Base-by-base conservation (phyloP, 2,888 invertebrate species). In the Scotopteryx bipunctaria region DNA sequence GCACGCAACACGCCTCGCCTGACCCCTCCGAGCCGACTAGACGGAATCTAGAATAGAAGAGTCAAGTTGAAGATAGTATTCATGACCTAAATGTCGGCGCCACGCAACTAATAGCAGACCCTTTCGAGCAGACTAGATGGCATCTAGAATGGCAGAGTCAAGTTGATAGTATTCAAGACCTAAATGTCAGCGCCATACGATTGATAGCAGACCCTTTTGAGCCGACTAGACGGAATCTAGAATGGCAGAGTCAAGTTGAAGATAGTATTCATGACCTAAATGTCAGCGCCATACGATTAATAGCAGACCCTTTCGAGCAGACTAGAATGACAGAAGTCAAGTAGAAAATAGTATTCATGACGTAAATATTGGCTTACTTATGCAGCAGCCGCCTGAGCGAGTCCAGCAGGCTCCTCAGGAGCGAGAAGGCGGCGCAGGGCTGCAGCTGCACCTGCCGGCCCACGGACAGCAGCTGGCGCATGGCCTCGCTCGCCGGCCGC, bases 371-470 rank as follows among this genome's bases (percentile, higher is more conserved):
- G 90, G 59, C 68, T 61, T 2, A 87, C 89, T 76, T 86, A 53
- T 80, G 67, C 19, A 87, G 69, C 47, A 91, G 61, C 5, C 85
- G 66, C 3, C 83, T 27, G 2, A 90, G 58, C 1, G 83, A 78
- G 47, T 89, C 83, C 27, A 86, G 60, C 44, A 90, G 63, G 0
- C 70, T 69, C 4, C 78, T 27, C 14, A 88, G 69, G 52, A 85
- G 57, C 0, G 86, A 85, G 76, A 79, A 82, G 55, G 79, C 75
- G 36, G 86, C 87, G 45, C 69, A 71, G 0, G 86, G 83, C 60
- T 81, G 80, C 57, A 91, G 73, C 75, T 95, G 94, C 23, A 97
- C 94, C 66, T 94, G 94, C 59, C 96, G 94, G 0, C 96, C 96
- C 3, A 95, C 95, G 32, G 91, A 91, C 51, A 93, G 78, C 64